These are phyloP conservation scores for Paedocypris sp. DNA, from an alignment of 2,113 vertebrate genomes.

Conservation along the genomic window DNA sequence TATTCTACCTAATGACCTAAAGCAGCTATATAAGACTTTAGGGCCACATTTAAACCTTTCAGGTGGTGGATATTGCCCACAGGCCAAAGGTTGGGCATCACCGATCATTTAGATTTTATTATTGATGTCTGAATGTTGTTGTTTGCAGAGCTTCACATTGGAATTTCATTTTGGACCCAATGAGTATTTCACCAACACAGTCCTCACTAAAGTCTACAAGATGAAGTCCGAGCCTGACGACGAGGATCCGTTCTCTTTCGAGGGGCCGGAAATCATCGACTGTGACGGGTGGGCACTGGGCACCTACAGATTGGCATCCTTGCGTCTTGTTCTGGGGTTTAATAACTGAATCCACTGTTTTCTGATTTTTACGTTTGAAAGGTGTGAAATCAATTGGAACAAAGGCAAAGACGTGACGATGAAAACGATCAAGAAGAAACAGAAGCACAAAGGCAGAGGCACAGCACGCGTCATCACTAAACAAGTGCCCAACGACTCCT, in stretches of 20 bases:
- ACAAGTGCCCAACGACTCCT: slow-evolving; percentile 91
- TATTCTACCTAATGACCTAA: too few species aligned
- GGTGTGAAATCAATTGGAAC: slow-evolving; percentile 92
- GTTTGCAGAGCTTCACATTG: slow-evolving; percentile 82
- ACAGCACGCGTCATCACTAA: slow-evolving; percentile 92
- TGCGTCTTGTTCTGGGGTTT: background rate
- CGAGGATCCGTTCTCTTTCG: slow-evolving; percentile 91
- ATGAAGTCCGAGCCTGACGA: slow-evolving; percentile 93
- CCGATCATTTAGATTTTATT: background rate
- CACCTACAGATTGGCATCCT: background rate
- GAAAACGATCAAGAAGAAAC: slow-evolving; percentile 96
- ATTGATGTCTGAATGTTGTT: background rate
- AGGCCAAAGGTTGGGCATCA: background rate
- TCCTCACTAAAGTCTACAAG: slow-evolving; percentile 94
- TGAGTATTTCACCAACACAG: slow-evolving; percentile 82
- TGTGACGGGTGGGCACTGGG: slow-evolving; percentile 83
- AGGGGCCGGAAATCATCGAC: slow-evolving; percentile 93
- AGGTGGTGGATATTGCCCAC: background rate
- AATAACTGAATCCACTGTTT: too few species aligned
- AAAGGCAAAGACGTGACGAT: slow-evolving; percentile 94
- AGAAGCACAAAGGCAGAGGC: slow-evolving; percentile 96
- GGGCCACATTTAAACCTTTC: background rate
- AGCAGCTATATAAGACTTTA: background rate
- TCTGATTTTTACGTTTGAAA: slow-evolving; percentile 38
- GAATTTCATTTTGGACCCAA: slow-evolving; percentile 96